Percentiles rank a stretch among this genome's conserved stretches.
These are phyloP conservation scores for Rhaphigaster nebulosa DNA, from an alignment of 2,888 invertebrate species.

Conservation along the genomic window DNA sequence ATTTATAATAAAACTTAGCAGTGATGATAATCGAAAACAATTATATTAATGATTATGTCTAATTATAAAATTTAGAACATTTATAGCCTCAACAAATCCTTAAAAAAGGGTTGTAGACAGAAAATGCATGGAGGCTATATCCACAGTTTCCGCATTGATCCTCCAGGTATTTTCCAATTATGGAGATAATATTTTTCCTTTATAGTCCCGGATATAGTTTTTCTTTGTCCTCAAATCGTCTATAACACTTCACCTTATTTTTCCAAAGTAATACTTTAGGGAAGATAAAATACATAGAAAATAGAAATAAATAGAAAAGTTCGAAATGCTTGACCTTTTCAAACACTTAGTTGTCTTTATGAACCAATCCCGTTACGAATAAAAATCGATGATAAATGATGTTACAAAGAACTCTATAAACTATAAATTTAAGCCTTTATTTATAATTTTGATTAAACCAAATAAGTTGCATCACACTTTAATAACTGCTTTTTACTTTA, in stretches of 20 bases:
- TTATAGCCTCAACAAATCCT: background rate
- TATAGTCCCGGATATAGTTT: background rate
- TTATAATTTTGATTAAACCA: too few relatives aligned
- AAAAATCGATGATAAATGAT: too few relatives aligned
- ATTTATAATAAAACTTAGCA: too few relatives aligned
- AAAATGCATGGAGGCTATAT: background rate
- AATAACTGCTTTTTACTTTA: too few relatives aligned
- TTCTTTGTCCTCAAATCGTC: constrained; percentile 23
- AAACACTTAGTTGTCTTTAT: background rate
- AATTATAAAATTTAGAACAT: background rate
- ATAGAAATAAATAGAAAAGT: background rate
- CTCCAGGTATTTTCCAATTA: constrained; percentile 31
- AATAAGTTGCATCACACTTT: too few relatives aligned
- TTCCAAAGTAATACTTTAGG: background rate
- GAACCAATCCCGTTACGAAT: background rate
- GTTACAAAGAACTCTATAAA: too few relatives aligned
- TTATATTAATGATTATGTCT: background rate
- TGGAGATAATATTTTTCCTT: constrained; percentile 34
- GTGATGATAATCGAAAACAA: too few relatives aligned
- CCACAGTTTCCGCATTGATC: background rate
- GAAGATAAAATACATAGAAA: background rate
- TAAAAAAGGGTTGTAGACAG: background rate
- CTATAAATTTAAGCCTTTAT: too few relatives aligned
- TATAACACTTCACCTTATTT: background rate
- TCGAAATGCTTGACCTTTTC: background rate